phyloP scores from a whole-genome alignment of 2,888 invertebrate genomes.

The Amaurobius ferox region DNA sequence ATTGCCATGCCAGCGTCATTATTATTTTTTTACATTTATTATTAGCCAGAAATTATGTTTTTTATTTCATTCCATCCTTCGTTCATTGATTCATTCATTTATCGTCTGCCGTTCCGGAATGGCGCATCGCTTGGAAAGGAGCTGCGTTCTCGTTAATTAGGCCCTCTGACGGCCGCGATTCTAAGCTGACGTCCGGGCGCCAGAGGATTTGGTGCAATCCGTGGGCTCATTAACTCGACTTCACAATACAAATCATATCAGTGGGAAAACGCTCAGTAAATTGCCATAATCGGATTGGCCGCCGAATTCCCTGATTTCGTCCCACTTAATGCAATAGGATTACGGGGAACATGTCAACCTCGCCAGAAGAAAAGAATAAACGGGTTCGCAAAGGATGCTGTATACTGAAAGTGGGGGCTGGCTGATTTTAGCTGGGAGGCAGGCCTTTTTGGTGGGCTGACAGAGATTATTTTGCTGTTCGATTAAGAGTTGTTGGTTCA shows the following conservation, averaged over 20 bases:
- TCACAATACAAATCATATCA: conserved; percentile 72
- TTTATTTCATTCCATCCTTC: background rate
- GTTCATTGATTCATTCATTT: background rate
- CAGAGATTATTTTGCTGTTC: conserved; percentile 64
- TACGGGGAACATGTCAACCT: conserved; percentile 59
- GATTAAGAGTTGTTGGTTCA: conserved; percentile 35
- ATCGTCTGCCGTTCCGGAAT: background rate
- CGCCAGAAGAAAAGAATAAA: background rate
- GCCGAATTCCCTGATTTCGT: conserved; percentile 68
- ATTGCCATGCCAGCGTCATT: conserved; percentile 31
- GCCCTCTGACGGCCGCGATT: conserved; percentile 69
- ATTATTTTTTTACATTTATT: conserved; percentile 55
- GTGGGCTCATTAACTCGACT: conserved; percentile 71
- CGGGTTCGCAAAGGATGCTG: background rate
- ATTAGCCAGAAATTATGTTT: conserved; percentile 11
- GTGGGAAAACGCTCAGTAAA: conserved; percentile 68
- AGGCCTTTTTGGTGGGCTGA: conserved; percentile 22
- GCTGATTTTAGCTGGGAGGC: background rate
- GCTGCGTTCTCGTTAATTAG: conserved; percentile 64
- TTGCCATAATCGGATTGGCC: conserved; percentile 71
- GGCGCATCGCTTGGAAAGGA: background rate
- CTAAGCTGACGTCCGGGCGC: conserved; percentile 61
- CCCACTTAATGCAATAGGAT: conserved; percentile 72
- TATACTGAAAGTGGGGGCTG: conserved; percentile 13
- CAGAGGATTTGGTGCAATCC: conserved; percentile 69